These are phyloP conservation scores for Zalophus californianus DNA, from an alignment of 2,797 vertebrate genomes.

Conservation along the genomic window DNA sequence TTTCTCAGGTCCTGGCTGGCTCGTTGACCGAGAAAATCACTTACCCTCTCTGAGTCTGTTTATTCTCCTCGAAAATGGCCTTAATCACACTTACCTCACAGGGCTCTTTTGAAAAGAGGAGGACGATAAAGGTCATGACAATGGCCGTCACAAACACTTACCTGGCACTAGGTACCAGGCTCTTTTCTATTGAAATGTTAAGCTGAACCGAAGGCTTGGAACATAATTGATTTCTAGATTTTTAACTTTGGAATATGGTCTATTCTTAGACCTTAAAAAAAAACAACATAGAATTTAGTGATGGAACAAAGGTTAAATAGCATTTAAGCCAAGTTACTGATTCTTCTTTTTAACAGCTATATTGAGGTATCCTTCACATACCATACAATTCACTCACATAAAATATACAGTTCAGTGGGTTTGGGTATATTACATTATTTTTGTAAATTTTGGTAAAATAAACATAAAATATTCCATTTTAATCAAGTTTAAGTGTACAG, in stretches of 20 bases:
- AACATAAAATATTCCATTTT: not conserved
- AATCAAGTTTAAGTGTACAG: not conserved
- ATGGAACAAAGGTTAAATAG: not conserved
- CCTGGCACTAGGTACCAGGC: not conserved
- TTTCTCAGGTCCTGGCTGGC: not conserved
- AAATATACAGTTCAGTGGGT: not conserved
- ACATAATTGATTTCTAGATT: not conserved
- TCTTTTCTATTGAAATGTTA: constrained; percentile 16
- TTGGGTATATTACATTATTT: constrained; percentile 25
- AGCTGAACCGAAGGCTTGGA: not conserved
- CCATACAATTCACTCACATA: not conserved
- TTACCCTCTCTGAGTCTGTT: not conserved
- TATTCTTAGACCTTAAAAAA: constrained; percentile 40
- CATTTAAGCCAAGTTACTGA: constrained; percentile 37
- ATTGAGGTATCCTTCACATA: constrained; percentile 25
- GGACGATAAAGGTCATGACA: not conserved
- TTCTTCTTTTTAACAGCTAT: constrained; percentile 2
- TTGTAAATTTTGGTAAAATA: not conserved
- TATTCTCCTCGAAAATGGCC: not conserved
- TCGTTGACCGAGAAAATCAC: constrained; percentile 2
- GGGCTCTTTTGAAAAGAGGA: not conserved
- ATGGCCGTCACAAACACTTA: not conserved
- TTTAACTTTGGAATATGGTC: not conserved
- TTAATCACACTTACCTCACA: not conserved
- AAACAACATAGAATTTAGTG: not conserved